Conservation (phyloP, 2,888 invertebrate species). For the Drosophila quinaria region DNA sequence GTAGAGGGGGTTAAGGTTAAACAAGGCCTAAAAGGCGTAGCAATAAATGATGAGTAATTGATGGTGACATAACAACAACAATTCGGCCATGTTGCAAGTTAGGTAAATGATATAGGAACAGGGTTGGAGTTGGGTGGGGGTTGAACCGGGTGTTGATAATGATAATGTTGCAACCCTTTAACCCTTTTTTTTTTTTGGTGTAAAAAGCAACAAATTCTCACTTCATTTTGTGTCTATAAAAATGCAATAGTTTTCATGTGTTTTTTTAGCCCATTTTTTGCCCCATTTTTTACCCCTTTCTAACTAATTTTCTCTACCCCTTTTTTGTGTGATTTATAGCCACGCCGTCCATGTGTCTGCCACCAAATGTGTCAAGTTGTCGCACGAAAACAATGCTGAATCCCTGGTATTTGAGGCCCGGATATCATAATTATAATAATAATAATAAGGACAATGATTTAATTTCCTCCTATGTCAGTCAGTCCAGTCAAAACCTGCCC, state of each 20-base stretch:
- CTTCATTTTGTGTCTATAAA: slow-evolving; percentile 74
- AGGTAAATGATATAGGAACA: slow-evolving; percentile 25
- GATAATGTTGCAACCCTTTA: slow-evolving; percentile 59
- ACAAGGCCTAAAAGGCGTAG: slow-evolving; percentile 51
- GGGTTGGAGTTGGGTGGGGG: slow-evolving; percentile 29
- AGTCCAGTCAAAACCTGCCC: slow-evolving; percentile 43
- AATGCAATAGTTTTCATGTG: slow-evolving; percentile 60
- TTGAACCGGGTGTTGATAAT: slow-evolving; percentile 74
- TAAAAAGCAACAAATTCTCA: slow-evolving; percentile 64
- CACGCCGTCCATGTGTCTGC: slow-evolving; percentile 24
- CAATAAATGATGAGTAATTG: slow-evolving; percentile 81
- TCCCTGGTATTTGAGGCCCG: slow-evolving; percentile 79
- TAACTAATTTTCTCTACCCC: slow-evolving; percentile 5
- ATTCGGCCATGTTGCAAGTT: slow-evolving; percentile 49
- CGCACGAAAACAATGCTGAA: slow-evolving; percentile 70
- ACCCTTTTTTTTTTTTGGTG: slow-evolving; percentile 39
- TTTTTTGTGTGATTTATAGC: slow-evolving; percentile 74
- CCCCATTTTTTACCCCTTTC: slow-evolving; percentile 18
- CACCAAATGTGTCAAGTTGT: slow-evolving; percentile 64
- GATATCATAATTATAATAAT: slow-evolving; percentile 77
- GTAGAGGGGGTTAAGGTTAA: background rate
- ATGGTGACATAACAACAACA: slow-evolving; percentile 71
- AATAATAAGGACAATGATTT: slow-evolving; percentile 50
- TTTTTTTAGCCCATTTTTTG: slow-evolving; percentile 29
- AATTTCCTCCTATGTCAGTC: slow-evolving; percentile 54